Conservation (phyloP, 2,888 invertebrate species). For the Copidosoma aretas region DNA sequence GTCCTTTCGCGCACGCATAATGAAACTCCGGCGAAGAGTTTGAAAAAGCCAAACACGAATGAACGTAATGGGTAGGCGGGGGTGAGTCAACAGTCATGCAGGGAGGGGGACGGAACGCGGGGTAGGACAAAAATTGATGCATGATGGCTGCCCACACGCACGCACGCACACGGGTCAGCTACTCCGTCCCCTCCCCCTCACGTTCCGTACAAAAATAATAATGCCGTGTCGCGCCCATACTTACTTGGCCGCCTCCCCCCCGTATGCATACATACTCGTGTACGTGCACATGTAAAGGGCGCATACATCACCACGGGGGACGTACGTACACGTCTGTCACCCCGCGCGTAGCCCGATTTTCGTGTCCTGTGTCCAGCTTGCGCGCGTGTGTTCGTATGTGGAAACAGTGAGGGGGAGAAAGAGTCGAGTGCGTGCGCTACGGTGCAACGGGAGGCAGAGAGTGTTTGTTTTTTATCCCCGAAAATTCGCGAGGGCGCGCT, state of each 20-base stretch:
- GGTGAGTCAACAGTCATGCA: conserved; percentile 16
- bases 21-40: conserved; percentile 31
- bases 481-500: neutral
- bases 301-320: neutral
- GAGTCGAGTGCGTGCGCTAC: neutral
- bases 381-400: neutral
- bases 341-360: conserved; percentile 46
- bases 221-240: conserved; percentile 31
- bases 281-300: too few species aligned
- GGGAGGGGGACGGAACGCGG: neutral
- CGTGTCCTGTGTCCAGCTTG: conserved; percentile 37
- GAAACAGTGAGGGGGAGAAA: neutral
- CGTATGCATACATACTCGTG: neutral
- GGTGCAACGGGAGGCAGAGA: neutral
- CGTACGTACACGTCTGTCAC: conserved; percentile 36
- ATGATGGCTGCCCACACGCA: conserved; percentile 47
- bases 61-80: conserved; percentile 35
- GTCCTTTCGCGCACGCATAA: conserved; percentile 16
- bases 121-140: conserved; percentile 41
- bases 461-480: neutral
- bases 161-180: conserved; percentile 19
- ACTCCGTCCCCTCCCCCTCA: conserved; percentile 42
- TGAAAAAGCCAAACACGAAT: conserved; percentile 36
- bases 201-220: conserved; percentile 43
- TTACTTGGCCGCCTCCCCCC: conserved; percentile 13